Evolutionary conservation across 2,888 invertebrate genomes (phyloP).

Genomic region (Drosophila tanythrix): DNA sequence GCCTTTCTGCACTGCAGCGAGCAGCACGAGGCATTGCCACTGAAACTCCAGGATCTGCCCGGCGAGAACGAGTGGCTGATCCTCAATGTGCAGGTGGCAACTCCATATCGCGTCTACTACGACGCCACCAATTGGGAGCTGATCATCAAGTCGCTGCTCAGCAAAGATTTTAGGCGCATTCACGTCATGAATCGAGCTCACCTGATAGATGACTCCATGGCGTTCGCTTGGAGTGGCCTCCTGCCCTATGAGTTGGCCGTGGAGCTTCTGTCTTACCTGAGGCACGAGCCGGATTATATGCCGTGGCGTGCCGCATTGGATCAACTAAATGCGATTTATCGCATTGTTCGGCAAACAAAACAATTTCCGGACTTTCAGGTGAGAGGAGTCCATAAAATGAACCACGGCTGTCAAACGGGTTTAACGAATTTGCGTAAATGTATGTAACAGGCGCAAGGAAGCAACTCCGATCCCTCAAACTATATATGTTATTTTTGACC

Average conservation of each 20-base stretch:
- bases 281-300: slow-evolving; percentile 84
- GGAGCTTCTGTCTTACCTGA: slow-evolving; percentile 85
- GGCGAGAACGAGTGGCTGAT: slow-evolving; percentile 88
- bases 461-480: not conserved
- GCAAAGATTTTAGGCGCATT: slow-evolving; percentile 86
- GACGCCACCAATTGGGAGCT: slow-evolving; percentile 90
- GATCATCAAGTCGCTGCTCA: slow-evolving; percentile 86
- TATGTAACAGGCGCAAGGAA: not conserved
- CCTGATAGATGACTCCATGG: slow-evolving; percentile 91
- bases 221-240: slow-evolving; percentile 88
- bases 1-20: slow-evolving; percentile 86
- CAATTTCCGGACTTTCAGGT: slow-evolving; percentile 88
- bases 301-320: slow-evolving; percentile 86
- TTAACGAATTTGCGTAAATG: not conserved
- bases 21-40: slow-evolving; percentile 23
- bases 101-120: slow-evolving; percentile 91
- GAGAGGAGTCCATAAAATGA: slow-evolving; percentile 29
- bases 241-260: slow-evolving; percentile 88
- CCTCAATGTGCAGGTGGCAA: slow-evolving; percentile 90
- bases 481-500: not conserved
- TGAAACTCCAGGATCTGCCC: slow-evolving; percentile 80
- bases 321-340: slow-evolving; percentile 87
- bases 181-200: slow-evolving; percentile 92
- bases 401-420: not conserved
- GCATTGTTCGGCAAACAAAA: slow-evolving; percentile 86